phyloP scores from a whole-genome alignment of 2,888 invertebrate genomes.

The Ectobius pallidus region DNA sequence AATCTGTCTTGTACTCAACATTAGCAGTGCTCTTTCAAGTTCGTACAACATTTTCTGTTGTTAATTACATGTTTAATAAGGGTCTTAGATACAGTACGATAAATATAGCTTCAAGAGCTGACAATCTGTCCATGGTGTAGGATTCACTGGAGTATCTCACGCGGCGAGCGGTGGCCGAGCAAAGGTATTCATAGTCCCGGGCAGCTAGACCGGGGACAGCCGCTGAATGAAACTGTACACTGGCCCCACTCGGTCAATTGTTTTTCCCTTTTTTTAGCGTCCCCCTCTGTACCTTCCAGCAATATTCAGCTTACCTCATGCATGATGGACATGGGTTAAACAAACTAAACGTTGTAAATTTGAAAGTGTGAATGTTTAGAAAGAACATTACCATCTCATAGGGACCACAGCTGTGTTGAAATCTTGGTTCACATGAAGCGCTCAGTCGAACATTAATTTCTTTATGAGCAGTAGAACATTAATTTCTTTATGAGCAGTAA shows the following conservation, averaged over 20 bases:
- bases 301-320: neutral
- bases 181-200: constrained; percentile 1
- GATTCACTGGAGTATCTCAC: too few relatives aligned
- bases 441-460: too few relatives aligned
- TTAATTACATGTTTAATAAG: too few relatives aligned
- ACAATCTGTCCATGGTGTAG: too few relatives aligned
- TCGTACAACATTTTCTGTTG: too few relatives aligned
- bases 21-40: too few relatives aligned
- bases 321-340: constrained; percentile 14
- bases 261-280: too few relatives aligned
- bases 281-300: neutral
- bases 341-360: constrained; percentile 18
- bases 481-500: too few relatives aligned
- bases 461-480: too few relatives aligned
- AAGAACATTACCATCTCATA: constrained; percentile 1
- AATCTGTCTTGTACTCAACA: too few relatives aligned
- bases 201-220: neutral
- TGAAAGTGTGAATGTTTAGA: constrained; percentile 30
- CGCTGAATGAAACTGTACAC: neutral
- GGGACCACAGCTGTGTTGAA: neutral
- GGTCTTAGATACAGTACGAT: too few relatives aligned
- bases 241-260: neutral
- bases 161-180: constrained; percentile 6
- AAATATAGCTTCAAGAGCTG: too few relatives aligned
- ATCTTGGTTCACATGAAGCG: neutral